phyloP scores from a whole-genome alignment of 2,888 invertebrate genomes.

The Crematogaster levior region DNA sequence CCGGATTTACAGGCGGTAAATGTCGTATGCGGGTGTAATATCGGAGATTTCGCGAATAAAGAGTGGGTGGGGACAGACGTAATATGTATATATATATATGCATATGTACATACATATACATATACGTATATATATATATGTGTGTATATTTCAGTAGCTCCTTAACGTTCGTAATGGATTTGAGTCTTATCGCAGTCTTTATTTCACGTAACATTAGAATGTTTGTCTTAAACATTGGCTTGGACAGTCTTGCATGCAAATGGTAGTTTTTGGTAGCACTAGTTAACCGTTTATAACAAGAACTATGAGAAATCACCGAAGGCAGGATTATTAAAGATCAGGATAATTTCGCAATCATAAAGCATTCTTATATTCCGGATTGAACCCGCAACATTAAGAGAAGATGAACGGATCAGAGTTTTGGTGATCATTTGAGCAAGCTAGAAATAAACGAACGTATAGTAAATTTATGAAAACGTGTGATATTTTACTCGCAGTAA shows the following conservation, averaged over 20 bases:
- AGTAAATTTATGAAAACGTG: not conserved
- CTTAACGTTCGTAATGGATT: constrained; percentile 70
- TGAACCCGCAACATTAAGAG: constrained; percentile 16
- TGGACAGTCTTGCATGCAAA: constrained; percentile 77
- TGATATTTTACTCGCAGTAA: not conserved
- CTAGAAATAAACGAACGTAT: not conserved
- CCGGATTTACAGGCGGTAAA: constrained; percentile 33
- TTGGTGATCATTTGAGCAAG: constrained; percentile 22
- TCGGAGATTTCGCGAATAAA: constrained; percentile 32
- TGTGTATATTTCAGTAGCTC: constrained; percentile 39
- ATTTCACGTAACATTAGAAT: constrained; percentile 77
- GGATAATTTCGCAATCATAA: constrained; percentile 45
- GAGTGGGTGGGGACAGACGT: constrained; percentile 43
- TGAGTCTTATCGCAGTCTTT: constrained; percentile 72
- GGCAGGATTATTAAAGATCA: constrained; percentile 34
- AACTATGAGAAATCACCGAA: constrained; percentile 54
- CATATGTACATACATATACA: constrained; percentile 1
- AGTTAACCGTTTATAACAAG: constrained; percentile 73
- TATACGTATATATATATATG: not conserved
- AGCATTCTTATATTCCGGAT: constrained; percentile 1
- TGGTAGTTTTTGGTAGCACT: constrained; percentile 76
- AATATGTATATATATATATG: constrained; percentile 10
- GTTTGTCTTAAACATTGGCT: constrained; percentile 76
- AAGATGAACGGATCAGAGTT: constrained; percentile 32
- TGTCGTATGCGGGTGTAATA: constrained; percentile 34